Evolutionary conservation across 2,888 invertebrate genomes (phyloP).

Genomic region (Torymus aiolomorphi): DNA sequence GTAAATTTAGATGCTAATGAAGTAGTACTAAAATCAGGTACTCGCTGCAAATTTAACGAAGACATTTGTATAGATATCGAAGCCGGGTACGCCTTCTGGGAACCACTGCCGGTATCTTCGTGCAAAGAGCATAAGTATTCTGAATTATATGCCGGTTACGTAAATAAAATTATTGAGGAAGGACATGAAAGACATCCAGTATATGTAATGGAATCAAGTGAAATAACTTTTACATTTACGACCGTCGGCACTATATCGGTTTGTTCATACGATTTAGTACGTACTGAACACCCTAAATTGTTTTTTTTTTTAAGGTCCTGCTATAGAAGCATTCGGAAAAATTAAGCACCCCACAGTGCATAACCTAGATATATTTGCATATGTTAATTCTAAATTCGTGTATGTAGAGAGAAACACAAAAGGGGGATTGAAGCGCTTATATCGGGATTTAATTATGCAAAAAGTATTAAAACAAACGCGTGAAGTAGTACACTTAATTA

Average conservation of each 20-base stretch:
- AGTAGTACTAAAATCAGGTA: not conserved
- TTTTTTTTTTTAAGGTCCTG: not conserved
- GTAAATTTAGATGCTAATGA: not conserved
- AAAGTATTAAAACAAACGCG: no score
- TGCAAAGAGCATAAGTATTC: not conserved
- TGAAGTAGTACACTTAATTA: no score
- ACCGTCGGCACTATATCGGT: not conserved
- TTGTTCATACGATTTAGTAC: not conserved
- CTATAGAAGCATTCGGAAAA: not conserved
- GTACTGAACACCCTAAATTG: no score
- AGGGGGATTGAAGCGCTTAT: no score
- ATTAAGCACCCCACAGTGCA: not conserved
- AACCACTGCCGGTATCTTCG: not conserved
- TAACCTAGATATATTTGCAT: not conserved
- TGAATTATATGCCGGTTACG: not conserved
- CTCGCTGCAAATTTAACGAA: no score
- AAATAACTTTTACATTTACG: not conserved
- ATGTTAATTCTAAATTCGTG: no score
- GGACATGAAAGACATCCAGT: not conserved
- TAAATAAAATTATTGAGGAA: not conserved
- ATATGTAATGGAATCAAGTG: not conserved
- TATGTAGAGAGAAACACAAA: no score
- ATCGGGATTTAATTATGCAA: no score
- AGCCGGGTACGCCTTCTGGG: not conserved
- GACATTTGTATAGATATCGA: not conserved